Percentiles rank a stretch among this genome's conserved stretches.
phyloP scores from a whole-genome alignment of 1,140 invertebrate genomes.

The Meloidogyne floridensis region DNA sequence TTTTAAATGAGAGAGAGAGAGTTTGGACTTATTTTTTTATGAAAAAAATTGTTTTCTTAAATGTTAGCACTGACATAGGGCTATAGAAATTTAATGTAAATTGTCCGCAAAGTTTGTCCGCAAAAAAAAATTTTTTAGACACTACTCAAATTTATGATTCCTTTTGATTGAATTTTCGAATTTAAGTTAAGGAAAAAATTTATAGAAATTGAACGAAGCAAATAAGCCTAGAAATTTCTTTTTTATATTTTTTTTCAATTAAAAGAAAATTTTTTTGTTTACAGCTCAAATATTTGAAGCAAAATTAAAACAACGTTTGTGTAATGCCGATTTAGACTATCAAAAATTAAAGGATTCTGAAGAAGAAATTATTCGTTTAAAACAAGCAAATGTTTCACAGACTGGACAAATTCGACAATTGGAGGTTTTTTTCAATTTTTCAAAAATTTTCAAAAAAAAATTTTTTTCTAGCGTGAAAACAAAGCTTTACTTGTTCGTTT shows the following conservation, averaged over 20 bases:
- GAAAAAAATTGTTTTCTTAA: too few species aligned
- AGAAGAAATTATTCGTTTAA: slow-evolving; percentile 14
- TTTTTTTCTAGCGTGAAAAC: slow-evolving; percentile 6
- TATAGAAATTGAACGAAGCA: too few species aligned
- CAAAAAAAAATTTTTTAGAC: too few species aligned
- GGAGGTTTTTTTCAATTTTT: not conserved
- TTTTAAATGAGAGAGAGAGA: too few species aligned
- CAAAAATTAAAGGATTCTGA: not conserved
- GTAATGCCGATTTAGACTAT: slow-evolving; percentile 16
- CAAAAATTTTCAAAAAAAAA: not conserved
- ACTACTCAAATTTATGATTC: too few species aligned
- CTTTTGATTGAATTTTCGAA: too few species aligned
- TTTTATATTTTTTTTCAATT: too few species aligned
- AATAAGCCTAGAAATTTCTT: too few species aligned
- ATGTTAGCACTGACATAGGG: too few species aligned
- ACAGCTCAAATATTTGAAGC: slow-evolving; percentile 13
- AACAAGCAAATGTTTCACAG: not conserved
- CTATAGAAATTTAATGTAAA: too few species aligned
- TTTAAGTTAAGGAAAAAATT: not conserved
- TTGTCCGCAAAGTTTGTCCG: too few species aligned
- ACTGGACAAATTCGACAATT: slow-evolving; percentile 9
- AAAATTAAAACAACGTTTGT: slow-evolving; percentile 25
- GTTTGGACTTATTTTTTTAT: too few species aligned
- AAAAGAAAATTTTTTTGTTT: not conserved
- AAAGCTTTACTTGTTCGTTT: not conserved